A percentile compares a stretch with the other conserved stretches of the same genome.
phyloP scores from a whole-genome alignment of 2,113 vertebrate genomes.

The Chloropsis cyanopogon region DNA sequence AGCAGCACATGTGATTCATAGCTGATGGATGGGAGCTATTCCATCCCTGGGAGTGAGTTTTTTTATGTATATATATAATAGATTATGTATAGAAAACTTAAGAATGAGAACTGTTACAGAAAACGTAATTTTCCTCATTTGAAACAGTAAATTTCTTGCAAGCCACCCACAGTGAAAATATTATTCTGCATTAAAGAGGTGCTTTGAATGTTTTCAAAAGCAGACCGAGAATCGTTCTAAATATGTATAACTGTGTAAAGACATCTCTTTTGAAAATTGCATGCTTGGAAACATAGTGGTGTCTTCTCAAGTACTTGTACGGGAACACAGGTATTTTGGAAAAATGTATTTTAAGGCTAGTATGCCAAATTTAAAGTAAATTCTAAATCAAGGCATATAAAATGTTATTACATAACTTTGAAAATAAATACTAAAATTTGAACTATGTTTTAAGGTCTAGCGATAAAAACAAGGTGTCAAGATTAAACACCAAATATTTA shows the following conservation, averaged over 20 bases:
- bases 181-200: neutral
- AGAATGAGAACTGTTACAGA: neutral
- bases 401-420: neutral
- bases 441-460: neutral
- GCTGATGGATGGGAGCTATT: neutral
- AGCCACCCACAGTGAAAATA: neutral
- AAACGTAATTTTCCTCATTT: neutral
- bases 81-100: neutral
- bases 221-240: neutral
- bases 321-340: neutral
- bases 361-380: neutral
- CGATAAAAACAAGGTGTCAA: neutral
- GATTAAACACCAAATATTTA: neutral
- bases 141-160: neutral
- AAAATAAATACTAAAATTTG: neutral
- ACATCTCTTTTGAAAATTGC: neutral
- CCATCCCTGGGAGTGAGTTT: neutral
- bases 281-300: neutral
- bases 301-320: neutral
- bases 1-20: neutral
- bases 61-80: neutral
- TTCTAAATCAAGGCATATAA: neutral
- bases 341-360: neutral
- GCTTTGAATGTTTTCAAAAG: neutral
- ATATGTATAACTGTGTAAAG: neutral